Conservation (phyloP, 2,797 vertebrate species). For the Anniella stebbinsi region DNA sequence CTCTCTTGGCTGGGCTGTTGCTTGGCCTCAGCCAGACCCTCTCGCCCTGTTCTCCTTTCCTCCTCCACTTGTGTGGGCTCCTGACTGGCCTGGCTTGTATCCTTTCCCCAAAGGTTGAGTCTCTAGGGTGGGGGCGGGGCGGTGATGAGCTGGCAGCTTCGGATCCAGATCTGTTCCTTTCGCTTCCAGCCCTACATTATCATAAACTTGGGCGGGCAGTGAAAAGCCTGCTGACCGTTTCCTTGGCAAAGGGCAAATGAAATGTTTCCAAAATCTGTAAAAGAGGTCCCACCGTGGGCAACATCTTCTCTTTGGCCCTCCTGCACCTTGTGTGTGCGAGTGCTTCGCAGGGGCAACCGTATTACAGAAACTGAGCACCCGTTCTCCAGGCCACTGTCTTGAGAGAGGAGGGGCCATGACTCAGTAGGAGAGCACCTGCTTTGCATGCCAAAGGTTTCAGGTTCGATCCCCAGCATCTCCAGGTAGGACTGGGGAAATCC, state of each 20-base stretch:
- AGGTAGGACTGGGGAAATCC: too few relatives aligned
- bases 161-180: background rate
- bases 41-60: conserved; percentile 79
- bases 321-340: too few relatives aligned
- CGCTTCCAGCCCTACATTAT: too few relatives aligned
- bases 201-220: fast-evolving
- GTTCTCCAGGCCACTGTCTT: too few relatives aligned
- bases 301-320: background rate
- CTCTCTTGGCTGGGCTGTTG: conserved; percentile 85
- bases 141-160: background rate
- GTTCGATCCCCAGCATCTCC: too few relatives aligned
- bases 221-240: background rate
- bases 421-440: background rate
- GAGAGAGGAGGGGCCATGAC: too few relatives aligned
- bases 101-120: conserved; percentile 73
- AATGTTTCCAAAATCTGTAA: background rate
- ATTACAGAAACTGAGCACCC: too few relatives aligned
- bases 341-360: too few relatives aligned
- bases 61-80: conserved; percentile 89
- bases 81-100: conserved; percentile 90
- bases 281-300: background rate
- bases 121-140: too few relatives aligned
- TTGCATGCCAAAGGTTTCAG: background rate
- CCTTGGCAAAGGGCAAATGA: background rate
- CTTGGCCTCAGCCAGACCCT: conserved; percentile 79